Evolutionary conservation across 2,888 invertebrate species (phyloP).

Genomic region (Perdita meconis): DNA sequence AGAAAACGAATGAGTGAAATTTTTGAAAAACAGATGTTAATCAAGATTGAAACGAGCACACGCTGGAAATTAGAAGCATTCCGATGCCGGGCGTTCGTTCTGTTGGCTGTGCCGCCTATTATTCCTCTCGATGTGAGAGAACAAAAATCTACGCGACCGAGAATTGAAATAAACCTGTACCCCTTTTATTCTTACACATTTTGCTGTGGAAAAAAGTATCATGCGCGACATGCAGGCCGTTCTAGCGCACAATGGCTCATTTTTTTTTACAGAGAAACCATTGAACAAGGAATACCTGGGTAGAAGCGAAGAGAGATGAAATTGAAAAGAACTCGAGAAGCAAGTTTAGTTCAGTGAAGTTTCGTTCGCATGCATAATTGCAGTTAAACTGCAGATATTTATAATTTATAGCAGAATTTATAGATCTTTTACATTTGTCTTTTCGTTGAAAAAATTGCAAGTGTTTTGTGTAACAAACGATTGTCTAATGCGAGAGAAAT

Average conservation of each 20-base stretch:
- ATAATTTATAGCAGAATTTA: too few relatives aligned
- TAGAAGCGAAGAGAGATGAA: not conserved
- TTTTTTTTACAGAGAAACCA: slow-evolving; percentile 9
- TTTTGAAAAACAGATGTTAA: not conserved
- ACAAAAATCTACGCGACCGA: slow-evolving; percentile 13
- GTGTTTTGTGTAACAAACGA: too few relatives aligned
- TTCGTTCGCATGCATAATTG: too few relatives aligned
- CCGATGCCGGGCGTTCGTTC: not conserved
- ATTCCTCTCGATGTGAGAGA: slow-evolving; percentile 20
- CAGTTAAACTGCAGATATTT: too few relatives aligned
- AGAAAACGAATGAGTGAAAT: not conserved
- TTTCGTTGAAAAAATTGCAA: too few relatives aligned
- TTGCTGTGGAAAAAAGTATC: not conserved
- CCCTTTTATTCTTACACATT: slow-evolving; percentile 14
- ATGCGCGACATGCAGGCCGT: not conserved
- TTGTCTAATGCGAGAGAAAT: too few relatives aligned
- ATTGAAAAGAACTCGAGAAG: not conserved
- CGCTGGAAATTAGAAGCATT: slow-evolving; percentile 3
- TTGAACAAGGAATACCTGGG: slow-evolving; percentile 7
- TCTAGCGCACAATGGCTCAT: not conserved
- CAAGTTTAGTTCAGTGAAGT: not conserved
- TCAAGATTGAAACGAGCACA: not conserved
- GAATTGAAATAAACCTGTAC: slow-evolving; percentile 30
- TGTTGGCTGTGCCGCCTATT: slow-evolving; percentile 18
- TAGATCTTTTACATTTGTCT: too few relatives aligned